These are phyloP conservation scores for Morpho deidamia DNA, from an alignment of 2,888 invertebrate species.

Conservation along the genomic window DNA sequence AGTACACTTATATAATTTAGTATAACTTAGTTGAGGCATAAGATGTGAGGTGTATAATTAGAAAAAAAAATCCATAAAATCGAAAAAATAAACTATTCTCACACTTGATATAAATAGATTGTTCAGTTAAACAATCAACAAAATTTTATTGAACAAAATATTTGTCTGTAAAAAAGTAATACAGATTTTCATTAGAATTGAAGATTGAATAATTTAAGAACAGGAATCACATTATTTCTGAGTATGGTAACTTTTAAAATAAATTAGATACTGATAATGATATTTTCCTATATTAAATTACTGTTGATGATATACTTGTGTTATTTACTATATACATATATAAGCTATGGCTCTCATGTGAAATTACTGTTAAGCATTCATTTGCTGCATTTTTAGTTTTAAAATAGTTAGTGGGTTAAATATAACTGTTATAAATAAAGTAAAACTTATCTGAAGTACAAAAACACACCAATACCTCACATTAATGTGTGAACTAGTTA, in stretches of 20 bases:
- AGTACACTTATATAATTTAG: slow-evolving; percentile 40
- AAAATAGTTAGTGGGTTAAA: slow-evolving; percentile 31
- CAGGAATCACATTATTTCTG: background rate
- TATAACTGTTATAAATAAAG: slow-evolving; percentile 15
- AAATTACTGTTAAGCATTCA: slow-evolving; percentile 15
- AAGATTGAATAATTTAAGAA: background rate
- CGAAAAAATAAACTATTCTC: slow-evolving; percentile 11
- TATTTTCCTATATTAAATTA: background rate
- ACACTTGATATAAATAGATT: slow-evolving; percentile 4
- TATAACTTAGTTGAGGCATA: slow-evolving; percentile 31
- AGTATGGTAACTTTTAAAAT: background rate
- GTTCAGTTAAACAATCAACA: background rate
- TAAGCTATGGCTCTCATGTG: slow-evolving; percentile 17
- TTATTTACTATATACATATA: slow-evolving; percentile 2
- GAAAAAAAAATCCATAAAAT: slow-evolving; percentile 22
- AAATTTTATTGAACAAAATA: background rate
- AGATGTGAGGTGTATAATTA: slow-evolving; percentile 8
- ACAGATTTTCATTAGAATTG: background rate
- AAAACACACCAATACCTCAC: slow-evolving; percentile 30
- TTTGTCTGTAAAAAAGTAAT: background rate
- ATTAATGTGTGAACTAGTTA: slow-evolving; percentile 25
- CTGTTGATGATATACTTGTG: background rate
- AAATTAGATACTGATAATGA: background rate
- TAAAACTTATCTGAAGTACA: slow-evolving; percentile 14
- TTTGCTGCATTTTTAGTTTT: slow-evolving; percentile 16